These are phyloP conservation scores for Acanthornis magna DNA, from an alignment of 2,797 vertebrate genomes.

Conservation along the genomic window DNA sequence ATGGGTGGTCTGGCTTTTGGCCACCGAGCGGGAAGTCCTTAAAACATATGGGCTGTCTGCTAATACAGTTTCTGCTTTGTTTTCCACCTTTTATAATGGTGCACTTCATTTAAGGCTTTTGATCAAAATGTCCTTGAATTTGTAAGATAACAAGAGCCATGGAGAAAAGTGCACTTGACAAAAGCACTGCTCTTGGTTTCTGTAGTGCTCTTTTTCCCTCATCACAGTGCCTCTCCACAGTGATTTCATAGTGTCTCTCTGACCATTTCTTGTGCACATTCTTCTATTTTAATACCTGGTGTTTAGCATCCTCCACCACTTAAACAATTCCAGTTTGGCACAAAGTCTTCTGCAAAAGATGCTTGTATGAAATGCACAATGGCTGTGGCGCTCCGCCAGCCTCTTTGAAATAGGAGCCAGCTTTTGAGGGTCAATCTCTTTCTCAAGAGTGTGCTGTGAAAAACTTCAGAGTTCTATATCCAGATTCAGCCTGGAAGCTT, in stretches of 20 bases:
- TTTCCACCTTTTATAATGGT: neutral
- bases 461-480: neutral
- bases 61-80: neutral
- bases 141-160: neutral
- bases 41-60: rapidly evolving
- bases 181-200: neutral
- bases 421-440: neutral
- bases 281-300: neutral
- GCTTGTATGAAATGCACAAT: neutral
- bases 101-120: neutral
- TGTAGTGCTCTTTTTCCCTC: neutral
- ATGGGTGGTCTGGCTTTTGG: neutral
- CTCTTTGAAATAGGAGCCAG: neutral
- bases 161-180: neutral
- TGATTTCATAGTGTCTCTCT: neutral
- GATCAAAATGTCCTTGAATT: neutral
- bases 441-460: neutral
- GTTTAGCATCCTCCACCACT: neutral
- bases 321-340: neutral
- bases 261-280: neutral
- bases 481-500: neutral
- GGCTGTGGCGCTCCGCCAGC: neutral
- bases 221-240: neutral
- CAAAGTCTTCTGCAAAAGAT: neutral
- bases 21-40: neutral